Base-by-base conservation (phyloP, 2,888 invertebrate species). In the Phortica magna region DNA sequence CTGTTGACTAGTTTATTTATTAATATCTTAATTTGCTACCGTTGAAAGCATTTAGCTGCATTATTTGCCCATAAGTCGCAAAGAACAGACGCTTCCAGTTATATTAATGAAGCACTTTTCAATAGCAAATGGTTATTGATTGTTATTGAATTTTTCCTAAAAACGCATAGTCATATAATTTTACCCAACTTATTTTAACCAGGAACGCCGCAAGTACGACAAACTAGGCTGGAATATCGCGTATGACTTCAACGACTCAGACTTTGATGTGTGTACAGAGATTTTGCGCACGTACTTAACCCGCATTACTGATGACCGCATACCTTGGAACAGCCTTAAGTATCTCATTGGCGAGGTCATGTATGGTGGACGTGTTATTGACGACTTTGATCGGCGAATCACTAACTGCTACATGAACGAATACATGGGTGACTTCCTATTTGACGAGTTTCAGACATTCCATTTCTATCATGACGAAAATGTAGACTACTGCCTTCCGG, bases 151-250 rank as follows among this genome's bases (percentile, higher is more conserved):
- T 76, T 48, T 41, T 42, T 31, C 42, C 39, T 64, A 53, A 22
- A n/a, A 71, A 57, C 59, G 67, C 76, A 31, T 48, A 14, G 7
- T 48, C 48, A 2, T 12, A 6, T 48, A 0, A 48, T 48, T 48
- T 68, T 31, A 70, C 64, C 53, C 48, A 43, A 31, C 61, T 53
- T 59, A 9, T 61, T n/a, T 17, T 10, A 53, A 7, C 3, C 91
- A 96, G 95, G 98, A 98, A 91, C 94, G 98, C 67, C 94, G 97
- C 81, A 98, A 97, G 90, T 98, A 98, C 91, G 97, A 96, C 88
- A 98, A 98, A 92, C 95, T 98, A 76, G 98, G 98, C 0, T 98
- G 98, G 98, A 98, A 98, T 90, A 96, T 98, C 81, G 94, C 94
- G 74, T 98, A 98, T 91, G 98, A 98, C 92, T 98, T 98, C 92